Base-by-base conservation (phyloP, 1,140 invertebrate genomes). In the Hestina assimilis region DNA sequence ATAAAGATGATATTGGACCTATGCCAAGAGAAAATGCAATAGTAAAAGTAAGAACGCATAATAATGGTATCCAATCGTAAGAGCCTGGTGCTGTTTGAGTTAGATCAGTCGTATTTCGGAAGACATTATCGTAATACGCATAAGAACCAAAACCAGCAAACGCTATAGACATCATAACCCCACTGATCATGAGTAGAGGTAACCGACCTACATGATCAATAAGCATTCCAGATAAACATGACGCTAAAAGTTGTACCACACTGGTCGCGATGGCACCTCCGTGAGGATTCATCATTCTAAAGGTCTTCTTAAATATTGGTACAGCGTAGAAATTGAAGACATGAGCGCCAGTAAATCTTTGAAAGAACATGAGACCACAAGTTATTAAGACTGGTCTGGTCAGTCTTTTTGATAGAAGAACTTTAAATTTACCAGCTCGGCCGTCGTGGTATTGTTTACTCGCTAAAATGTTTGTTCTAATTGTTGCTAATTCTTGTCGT, bases 21-120 rank as follows among this genome's bases (percentile, higher is more conserved):
- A 96, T 96, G 20, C 96, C 96, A 56, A 97, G 88, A 0, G 95
- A 94, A 82, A 97, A 96, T 12, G 95, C 94, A 3, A 95, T 92
- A 1, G 94, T 95, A 76, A 96, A 95, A 31, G 95, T 92, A 38
- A 96, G 84, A 6, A 95, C 94, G 83, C 94, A 95, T n/a, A 94
- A 89, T 26, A 96, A 74, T 6, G 94, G 94, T 60, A 96, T 94
- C 94, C 94, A 96, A 74, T 95, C 93, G 65, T 93, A 89, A 15
- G 91, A 89, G 7, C 90, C 89, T n/a, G 76, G 69, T 45, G 79
- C 70, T 6, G 63, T 50, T 9, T 62, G 77, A 20, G 66, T 79
- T 55, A 78, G 28, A 56, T 72, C 69, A 58, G 63, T 83, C 41
- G 79, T 79, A 75, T 69, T 89, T 73, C 80, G 63, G 66, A 91